phyloP scores from a whole-genome alignment of 2,888 invertebrate genomes.

The Melanchra persicariae region DNA sequence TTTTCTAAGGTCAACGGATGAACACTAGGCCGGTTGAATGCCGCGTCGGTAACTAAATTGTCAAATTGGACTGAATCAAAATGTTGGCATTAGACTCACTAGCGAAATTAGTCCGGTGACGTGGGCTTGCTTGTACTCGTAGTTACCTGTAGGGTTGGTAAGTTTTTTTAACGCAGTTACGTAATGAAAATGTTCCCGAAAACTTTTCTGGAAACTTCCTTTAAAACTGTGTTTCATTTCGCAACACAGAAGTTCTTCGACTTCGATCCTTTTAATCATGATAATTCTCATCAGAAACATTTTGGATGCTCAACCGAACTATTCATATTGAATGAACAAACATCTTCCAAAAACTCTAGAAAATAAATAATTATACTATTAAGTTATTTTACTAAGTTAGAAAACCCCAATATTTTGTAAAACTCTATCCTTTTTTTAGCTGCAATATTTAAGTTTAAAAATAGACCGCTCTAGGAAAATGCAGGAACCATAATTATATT shows the following conservation, averaged over 20 bases:
- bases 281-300: too few relatives aligned
- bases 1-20: conserved; percentile 64
- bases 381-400: neutral
- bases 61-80: conserved; percentile 84
- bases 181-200: conserved; percentile 33
- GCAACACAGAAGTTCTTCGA: too few relatives aligned
- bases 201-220: conserved; percentile 32
- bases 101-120: conserved; percentile 81
- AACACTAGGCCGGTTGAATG: conserved; percentile 71
- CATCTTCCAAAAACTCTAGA: neutral
- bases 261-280: too few relatives aligned
- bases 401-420: neutral
- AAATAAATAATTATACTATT: too few relatives aligned
- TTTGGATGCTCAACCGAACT: neutral
- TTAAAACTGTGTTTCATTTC: too few relatives aligned
- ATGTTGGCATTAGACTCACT: conserved; percentile 80
- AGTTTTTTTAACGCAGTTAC: conserved; percentile 22
- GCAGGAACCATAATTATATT: conserved; percentile 2
- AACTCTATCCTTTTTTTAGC: neutral
- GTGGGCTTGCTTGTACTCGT: conserved; percentile 64
- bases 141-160: conserved; percentile 70
- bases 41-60: conserved; percentile 84
- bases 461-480: conserved; percentile 14
- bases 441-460: conserved; percentile 12
- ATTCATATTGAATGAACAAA: too few relatives aligned